A percentile compares a stretch with the other conserved stretches of the same genome.
These are phyloP conservation scores for Drosophila punjabiensis DNA, from an alignment of 1,140 invertebrate species.

Conservation along the genomic window DNA sequence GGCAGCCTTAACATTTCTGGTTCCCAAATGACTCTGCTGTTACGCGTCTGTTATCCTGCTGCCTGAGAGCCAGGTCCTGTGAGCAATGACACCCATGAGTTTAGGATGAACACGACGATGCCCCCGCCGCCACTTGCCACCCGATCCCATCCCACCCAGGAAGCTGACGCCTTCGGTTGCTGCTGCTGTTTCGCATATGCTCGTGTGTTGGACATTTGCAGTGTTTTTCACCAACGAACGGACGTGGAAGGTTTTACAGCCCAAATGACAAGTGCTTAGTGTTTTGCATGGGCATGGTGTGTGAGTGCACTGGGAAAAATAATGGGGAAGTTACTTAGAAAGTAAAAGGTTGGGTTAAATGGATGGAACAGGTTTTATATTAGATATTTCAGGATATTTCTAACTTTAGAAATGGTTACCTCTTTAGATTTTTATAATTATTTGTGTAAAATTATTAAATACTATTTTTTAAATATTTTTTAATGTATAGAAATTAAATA, in stretches of 20 bases:
- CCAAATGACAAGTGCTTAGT: constrained; percentile 73
- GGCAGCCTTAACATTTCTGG: constrained; percentile 40
- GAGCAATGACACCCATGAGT: constrained; percentile 68
- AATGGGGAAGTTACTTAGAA: no score
- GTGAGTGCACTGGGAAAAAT: constrained; percentile 11
- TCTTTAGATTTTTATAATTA: neutral
- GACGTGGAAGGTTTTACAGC: constrained; percentile 57
- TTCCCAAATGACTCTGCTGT: constrained; percentile 48
- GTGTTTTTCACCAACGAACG: constrained; percentile 59
- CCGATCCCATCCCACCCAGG: neutral
- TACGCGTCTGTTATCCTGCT: constrained; percentile 55
- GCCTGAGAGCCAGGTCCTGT: constrained; percentile 43
- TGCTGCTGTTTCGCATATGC: constrained; percentile 13
- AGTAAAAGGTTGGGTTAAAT: no score
- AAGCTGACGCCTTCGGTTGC: constrained; percentile 20
- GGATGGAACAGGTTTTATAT: neutral
- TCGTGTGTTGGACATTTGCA: constrained; percentile 60
- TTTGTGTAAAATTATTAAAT: neutral
- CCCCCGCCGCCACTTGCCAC: neutral
- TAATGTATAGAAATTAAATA: neutral
- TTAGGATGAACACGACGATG: constrained; percentile 49
- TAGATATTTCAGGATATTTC: neutral
- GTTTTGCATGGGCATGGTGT: constrained; percentile 35
- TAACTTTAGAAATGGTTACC: neutral
- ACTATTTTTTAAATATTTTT: neutral